Evolutionary conservation across 2,797 vertebrate genomes (phyloP).

Genomic region (Typhlichthys subterraneus): DNA sequence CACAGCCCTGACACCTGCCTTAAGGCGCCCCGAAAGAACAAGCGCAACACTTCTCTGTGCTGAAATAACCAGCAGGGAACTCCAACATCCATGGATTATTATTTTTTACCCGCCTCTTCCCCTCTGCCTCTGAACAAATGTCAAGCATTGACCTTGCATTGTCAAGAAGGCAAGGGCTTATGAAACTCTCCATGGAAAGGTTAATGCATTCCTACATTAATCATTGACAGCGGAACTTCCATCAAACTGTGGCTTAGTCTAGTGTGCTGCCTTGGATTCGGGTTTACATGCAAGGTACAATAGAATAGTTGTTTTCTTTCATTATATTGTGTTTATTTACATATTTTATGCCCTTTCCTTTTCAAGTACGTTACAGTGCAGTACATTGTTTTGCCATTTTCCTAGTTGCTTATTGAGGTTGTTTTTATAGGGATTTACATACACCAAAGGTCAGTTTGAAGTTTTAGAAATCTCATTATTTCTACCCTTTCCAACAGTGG

Average conservation of each 20-base stretch:
- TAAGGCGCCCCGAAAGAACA: constrained; percentile 21
- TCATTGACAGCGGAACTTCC: constrained; percentile 34
- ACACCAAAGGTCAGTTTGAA: constrained; percentile 12
- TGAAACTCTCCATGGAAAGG: constrained; percentile 60
- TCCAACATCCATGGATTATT: constrained; percentile 23
- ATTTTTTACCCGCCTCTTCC: constrained; percentile 12
- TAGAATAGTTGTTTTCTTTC: constrained; percentile 3
- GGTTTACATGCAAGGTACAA: constrained; percentile 10
- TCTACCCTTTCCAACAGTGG: background rate
- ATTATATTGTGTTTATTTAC: constrained; percentile 6
- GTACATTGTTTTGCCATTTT: background rate
- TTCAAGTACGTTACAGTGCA: background rate
- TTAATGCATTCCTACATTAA: constrained; percentile 66
- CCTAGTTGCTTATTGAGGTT: background rate
- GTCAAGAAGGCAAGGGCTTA: constrained; percentile 45
- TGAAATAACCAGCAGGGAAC: constrained; percentile 38
- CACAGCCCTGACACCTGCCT: constrained; percentile 34
- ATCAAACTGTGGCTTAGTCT: constrained; percentile 22
- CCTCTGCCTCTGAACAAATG: constrained; percentile 56
- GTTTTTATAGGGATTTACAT: constrained; percentile 6
- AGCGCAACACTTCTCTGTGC: constrained; percentile 12
- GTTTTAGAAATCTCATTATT: background rate
- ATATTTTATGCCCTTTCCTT: background rate
- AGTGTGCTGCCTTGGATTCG: constrained; percentile 1
- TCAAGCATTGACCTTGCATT: constrained; percentile 53